Conservation (phyloP, 2,888 invertebrate species). For the Corbicula japonica region DNA sequence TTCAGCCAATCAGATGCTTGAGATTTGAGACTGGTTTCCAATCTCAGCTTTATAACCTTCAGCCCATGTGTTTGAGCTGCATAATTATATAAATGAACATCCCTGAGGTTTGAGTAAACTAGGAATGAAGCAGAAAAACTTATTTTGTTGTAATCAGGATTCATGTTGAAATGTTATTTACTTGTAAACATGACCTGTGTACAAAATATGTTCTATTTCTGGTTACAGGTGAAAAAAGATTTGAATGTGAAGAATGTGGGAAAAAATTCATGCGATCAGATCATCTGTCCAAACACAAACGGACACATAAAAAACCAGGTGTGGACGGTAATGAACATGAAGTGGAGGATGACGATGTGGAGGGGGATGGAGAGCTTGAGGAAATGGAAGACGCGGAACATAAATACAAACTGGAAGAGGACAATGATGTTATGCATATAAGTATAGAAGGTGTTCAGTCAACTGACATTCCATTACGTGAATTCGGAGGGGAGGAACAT, state of each 20-base stretch:
- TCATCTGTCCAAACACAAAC: conserved; percentile 96
- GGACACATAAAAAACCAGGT: conserved; percentile 90
- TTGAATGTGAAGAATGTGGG: conserved; percentile 94
- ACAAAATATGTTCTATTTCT: background rate
- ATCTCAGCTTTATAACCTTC: too few species aligned
- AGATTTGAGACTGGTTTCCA: too few species aligned
- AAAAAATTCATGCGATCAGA: conserved; percentile 97
- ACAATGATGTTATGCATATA: conserved; percentile 24
- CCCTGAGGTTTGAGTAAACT: too few species aligned
- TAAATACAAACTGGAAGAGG: conserved; percentile 27
- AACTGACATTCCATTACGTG: background rate
- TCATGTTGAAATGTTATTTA: too few species aligned
- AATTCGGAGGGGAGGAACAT: conserved; percentile 17
- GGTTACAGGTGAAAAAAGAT: conserved; percentile 92
- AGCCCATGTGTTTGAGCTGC: too few species aligned
- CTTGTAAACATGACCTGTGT: too few species aligned
- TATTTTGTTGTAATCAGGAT: too few species aligned
- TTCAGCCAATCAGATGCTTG: too few species aligned
- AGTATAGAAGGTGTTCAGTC: conserved; percentile 20
- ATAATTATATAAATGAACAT: too few species aligned
- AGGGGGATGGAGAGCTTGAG: conserved; percentile 2
- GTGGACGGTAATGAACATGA: conserved; percentile 26
- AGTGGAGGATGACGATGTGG: background rate
- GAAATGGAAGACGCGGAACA: background rate
- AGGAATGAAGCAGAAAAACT: too few species aligned